Conservation (phyloP, 1,140 invertebrate species). For the Pachyrhynchus sulphureomaculatus region DNA sequence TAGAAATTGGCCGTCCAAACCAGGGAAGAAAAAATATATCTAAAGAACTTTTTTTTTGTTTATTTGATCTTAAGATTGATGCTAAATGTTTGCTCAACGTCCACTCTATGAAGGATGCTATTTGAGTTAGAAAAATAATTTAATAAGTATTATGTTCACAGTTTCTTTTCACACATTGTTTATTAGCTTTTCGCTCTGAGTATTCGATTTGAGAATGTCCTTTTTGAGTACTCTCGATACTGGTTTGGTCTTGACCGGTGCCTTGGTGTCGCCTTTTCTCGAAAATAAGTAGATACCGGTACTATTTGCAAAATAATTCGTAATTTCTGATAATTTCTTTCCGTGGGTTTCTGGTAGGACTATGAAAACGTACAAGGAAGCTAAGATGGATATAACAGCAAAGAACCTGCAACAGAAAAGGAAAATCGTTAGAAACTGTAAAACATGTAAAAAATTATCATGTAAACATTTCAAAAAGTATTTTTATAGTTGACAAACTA, state of each 20-base stretch:
- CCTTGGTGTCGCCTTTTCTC: conserved; percentile 11
- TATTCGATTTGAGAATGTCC: conserved; percentile 28
- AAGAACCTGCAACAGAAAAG: conserved; percentile 56
- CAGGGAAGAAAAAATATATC: too few species aligned
- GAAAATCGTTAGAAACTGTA: background rate
- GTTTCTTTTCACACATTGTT: conserved; percentile 11
- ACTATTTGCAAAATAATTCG: conserved; percentile 59
- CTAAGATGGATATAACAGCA: conserved; percentile 60
- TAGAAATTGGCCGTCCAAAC: too few species aligned
- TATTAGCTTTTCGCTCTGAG: conserved; percentile 25
- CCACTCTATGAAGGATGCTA: too few species aligned
- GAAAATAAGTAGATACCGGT: conserved; percentile 39
- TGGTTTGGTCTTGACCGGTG: conserved; percentile 13
- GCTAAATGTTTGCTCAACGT: too few species aligned
- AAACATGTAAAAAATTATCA: background rate
- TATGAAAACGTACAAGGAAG: conserved; percentile 60
- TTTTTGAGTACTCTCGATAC: conserved; percentile 23
- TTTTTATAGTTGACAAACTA: background rate
- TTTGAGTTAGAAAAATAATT: too few species aligned
- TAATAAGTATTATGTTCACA: too few species aligned
- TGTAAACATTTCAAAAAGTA: background rate
- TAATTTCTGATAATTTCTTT: conserved; percentile 67
- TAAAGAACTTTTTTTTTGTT: too few species aligned
- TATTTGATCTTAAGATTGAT: too few species aligned
- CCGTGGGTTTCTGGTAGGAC: conserved; percentile 73